Evolutionary conservation across 2,888 invertebrate species (phyloP).

Genomic region (Xylocampa areola): DNA sequence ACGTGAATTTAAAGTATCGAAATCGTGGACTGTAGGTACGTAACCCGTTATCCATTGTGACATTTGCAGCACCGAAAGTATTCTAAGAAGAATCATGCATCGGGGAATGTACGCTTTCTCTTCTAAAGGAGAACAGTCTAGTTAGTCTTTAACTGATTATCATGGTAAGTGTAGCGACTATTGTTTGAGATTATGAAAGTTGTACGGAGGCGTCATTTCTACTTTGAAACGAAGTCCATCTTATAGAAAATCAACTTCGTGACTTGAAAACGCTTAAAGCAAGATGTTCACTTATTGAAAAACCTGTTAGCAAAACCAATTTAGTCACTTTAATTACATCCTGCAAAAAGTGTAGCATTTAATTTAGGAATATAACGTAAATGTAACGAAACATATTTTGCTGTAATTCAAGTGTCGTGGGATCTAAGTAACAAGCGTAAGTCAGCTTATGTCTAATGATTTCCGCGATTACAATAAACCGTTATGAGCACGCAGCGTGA

Average conservation of each 20-base stretch:
- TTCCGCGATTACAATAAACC: slow-evolving; percentile 81
- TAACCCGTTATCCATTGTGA: slow-evolving; percentile 84
- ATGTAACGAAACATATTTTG: slow-evolving; percentile 35
- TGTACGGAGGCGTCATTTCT: slow-evolving; percentile 60
- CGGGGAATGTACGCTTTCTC: slow-evolving; percentile 82
- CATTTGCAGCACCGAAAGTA: slow-evolving; percentile 82
- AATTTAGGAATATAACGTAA: slow-evolving; percentile 18
- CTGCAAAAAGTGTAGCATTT: slow-evolving; percentile 22
- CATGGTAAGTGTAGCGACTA: slow-evolving; percentile 82
- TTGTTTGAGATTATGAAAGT: slow-evolving; percentile 82
- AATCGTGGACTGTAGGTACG: slow-evolving; percentile 70
- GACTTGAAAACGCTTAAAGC: slow-evolving; percentile 35
- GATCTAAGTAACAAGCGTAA: slow-evolving; percentile 43
- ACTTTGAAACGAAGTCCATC: slow-evolving; percentile 27
- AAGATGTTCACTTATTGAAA: slow-evolving; percentile 32
- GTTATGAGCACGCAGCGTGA: slow-evolving; percentile 78
- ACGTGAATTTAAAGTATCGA: slow-evolving; percentile 78
- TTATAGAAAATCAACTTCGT: slow-evolving; percentile 28
- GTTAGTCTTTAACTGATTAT: slow-evolving; percentile 84
- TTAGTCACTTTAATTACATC: slow-evolving; percentile 31
- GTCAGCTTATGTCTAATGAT: slow-evolving; percentile 66
- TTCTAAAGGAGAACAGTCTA: slow-evolving; percentile 81
- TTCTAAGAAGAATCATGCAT: slow-evolving; percentile 83
- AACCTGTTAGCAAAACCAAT: slow-evolving; percentile 39
- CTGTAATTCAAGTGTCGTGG: slow-evolving; percentile 48